Conservation (phyloP, 2,797 vertebrate genomes). For the Erpetoichthys calabaricus region DNA sequence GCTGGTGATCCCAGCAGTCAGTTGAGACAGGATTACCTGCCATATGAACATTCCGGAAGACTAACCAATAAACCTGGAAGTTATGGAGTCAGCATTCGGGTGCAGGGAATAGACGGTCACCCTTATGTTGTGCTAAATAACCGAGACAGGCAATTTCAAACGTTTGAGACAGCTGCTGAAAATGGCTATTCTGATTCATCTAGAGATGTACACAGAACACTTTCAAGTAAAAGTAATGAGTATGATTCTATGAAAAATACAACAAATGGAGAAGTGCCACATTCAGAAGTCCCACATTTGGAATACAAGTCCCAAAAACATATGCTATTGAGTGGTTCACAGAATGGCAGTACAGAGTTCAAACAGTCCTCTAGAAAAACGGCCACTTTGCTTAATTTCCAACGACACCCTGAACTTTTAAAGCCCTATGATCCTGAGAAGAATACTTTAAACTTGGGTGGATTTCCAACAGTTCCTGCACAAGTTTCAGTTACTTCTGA, state of each 20-base stretch:
- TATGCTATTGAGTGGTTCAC: slow-evolving; percentile 31
- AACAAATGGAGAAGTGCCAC: slow-evolving; percentile 24
- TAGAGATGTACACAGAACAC: slow-evolving; percentile 35
- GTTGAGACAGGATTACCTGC: slow-evolving; percentile 48
- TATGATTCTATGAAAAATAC: slow-evolving; percentile 41
- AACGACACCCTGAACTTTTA: slow-evolving; percentile 78
- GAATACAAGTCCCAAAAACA: slow-evolving; percentile 53
- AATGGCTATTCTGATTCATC: slow-evolving; percentile 37
- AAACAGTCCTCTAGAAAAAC: slow-evolving; percentile 44
- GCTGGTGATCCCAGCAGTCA: slow-evolving; percentile 53
- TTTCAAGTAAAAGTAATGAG: slow-evolving; percentile 43
- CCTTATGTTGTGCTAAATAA: slow-evolving; percentile 95
- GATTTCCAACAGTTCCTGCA: slow-evolving; percentile 31
- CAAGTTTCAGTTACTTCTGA: slow-evolving; percentile 28
- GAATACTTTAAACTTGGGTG: slow-evolving; percentile 45
- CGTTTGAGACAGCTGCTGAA: slow-evolving; percentile 34
- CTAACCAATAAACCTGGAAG: slow-evolving; percentile 51
- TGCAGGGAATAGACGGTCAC: slow-evolving; percentile 94
- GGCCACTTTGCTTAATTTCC: slow-evolving; percentile 67
- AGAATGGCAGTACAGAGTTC: slow-evolving; percentile 35
- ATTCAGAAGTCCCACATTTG: slow-evolving; percentile 49
- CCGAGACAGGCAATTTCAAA: slow-evolving; percentile 50
- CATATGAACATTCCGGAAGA: slow-evolving; percentile 40
- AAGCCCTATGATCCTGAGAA: slow-evolving; percentile 79
- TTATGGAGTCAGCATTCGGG: slow-evolving; percentile 90